These are phyloP conservation scores for Myiotriccus ornatus DNA, from an alignment of 2,797 vertebrate genomes.

Conservation along the genomic window DNA sequence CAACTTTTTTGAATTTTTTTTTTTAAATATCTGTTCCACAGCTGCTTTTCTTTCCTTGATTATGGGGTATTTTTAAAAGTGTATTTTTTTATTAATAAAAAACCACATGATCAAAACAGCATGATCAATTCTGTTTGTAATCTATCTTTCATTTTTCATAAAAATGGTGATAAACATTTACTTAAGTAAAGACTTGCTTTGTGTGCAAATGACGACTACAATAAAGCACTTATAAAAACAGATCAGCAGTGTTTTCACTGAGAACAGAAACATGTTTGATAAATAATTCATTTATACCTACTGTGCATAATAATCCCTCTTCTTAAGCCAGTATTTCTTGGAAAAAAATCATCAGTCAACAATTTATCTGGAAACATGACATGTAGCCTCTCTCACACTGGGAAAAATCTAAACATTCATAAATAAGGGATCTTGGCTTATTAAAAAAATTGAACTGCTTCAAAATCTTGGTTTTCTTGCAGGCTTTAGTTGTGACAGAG, in stretches of 20 bases:
- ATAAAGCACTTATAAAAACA: slow-evolving; percentile 58
- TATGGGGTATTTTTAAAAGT: background rate
- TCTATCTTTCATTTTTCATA: slow-evolving; percentile 69
- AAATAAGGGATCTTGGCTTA: background rate
- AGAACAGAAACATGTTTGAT: slow-evolving; percentile 75
- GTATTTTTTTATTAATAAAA: background rate
- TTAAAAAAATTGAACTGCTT: background rate
- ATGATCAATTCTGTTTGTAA: slow-evolving; percentile 39
- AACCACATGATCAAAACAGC: background rate
- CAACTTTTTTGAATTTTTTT: background rate
- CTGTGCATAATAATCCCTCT: slow-evolving; percentile 75
- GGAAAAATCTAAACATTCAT: background rate
- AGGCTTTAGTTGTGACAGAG: background rate
- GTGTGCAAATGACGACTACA: slow-evolving; percentile 71
- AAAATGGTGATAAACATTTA: slow-evolving; percentile 71
- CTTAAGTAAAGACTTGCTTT: slow-evolving; percentile 69
- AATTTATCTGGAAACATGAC: slow-evolving; percentile 49
- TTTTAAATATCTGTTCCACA: background rate
- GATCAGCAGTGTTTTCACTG: slow-evolving; percentile 66
- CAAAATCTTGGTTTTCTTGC: background rate
- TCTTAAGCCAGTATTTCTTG: slow-evolving; percentile 56
- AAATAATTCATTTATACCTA: slow-evolving; percentile 80
- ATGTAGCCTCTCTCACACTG: background rate
- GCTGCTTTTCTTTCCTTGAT: background rate
- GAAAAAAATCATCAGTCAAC: slow-evolving; percentile 53